Conservation (phyloP, 1,140 invertebrate species). For the Leptoteleia sp. region DNA sequence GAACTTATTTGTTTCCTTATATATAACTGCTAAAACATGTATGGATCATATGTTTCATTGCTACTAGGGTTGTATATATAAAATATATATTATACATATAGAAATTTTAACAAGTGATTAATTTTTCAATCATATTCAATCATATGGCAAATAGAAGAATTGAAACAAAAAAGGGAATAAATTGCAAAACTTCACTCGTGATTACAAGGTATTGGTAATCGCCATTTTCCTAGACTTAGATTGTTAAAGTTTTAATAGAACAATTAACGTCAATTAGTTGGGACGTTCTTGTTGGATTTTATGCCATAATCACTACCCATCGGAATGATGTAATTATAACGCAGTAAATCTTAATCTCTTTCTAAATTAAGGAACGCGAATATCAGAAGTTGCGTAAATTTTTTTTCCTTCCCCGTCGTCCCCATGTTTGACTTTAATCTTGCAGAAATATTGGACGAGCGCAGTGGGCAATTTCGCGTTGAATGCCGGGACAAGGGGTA, state of each 20-base stretch:
- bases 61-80: too few species aligned
- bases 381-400: conserved; percentile 3
- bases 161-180: too few species aligned
- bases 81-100: too few species aligned
- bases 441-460: not conserved
- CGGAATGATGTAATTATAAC: conserved; percentile 29
- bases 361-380: conserved; percentile 19
- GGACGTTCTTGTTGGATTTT: conserved; percentile 20
- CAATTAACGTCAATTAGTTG: conserved; percentile 38
- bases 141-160: too few species aligned
- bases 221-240: conserved; percentile 8
- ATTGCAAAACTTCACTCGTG: not conserved
- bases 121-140: too few species aligned
- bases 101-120: too few species aligned
- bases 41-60: too few species aligned
- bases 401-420: too few species aligned
- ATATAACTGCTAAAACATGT: too few species aligned
- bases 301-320: conserved; percentile 24
- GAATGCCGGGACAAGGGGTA: too few species aligned
- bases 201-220: conserved; percentile 5
- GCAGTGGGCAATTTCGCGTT: too few species aligned
- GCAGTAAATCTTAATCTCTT: conserved; percentile 32
- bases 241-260: conserved; percentile 27
- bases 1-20: too few species aligned
- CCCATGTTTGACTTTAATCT: not conserved